Evolutionary conservation across 2,888 invertebrate genomes (phyloP).

Genomic region (Eupithecia insigniata): DNA sequence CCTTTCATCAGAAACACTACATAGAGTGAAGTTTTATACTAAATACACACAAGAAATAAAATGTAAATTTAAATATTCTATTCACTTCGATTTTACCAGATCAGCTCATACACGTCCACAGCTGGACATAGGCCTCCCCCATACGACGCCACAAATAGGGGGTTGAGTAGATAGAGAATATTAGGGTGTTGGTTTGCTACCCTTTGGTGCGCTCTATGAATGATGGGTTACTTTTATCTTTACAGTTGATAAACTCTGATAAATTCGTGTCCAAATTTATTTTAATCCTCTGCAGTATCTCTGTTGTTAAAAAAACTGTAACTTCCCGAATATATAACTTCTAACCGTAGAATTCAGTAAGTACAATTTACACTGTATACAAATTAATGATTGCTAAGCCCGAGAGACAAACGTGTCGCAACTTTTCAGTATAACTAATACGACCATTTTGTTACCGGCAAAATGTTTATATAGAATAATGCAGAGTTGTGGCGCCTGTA

Average conservation of each 20-base stretch:
- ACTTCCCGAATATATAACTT: background rate
- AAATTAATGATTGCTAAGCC: background rate
- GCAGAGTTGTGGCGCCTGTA: background rate
- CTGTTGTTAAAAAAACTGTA: background rate
- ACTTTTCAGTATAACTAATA: conserved; percentile 11
- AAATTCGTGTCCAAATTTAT: background rate
- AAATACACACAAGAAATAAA: too few relatives aligned
- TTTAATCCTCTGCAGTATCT: background rate
- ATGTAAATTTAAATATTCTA: too few relatives aligned
- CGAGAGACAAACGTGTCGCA: background rate
- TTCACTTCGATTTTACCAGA: too few relatives aligned
- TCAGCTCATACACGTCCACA: too few relatives aligned
- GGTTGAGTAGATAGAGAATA: too few relatives aligned
- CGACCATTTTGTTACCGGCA: conserved; percentile 6
- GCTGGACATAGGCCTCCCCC: too few relatives aligned
- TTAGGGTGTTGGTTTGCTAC: too few relatives aligned
- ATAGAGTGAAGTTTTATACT: too few relatives aligned
- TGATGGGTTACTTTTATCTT: too few relatives aligned
- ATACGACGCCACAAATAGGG: too few relatives aligned
- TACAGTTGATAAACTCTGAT: background rate
- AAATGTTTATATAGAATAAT: conserved; percentile 1
- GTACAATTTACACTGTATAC: conserved; percentile 2
- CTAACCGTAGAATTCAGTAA: conserved; percentile 2
- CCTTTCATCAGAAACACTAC: too few relatives aligned
- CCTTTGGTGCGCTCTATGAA: too few relatives aligned